A percentile compares a stretch with the other conserved stretches of the same genome.
These are phyloP conservation scores for Phoenicopterus ruber DNA, from an alignment of 2,113 vertebrate genomes.

Conservation along the genomic window DNA sequence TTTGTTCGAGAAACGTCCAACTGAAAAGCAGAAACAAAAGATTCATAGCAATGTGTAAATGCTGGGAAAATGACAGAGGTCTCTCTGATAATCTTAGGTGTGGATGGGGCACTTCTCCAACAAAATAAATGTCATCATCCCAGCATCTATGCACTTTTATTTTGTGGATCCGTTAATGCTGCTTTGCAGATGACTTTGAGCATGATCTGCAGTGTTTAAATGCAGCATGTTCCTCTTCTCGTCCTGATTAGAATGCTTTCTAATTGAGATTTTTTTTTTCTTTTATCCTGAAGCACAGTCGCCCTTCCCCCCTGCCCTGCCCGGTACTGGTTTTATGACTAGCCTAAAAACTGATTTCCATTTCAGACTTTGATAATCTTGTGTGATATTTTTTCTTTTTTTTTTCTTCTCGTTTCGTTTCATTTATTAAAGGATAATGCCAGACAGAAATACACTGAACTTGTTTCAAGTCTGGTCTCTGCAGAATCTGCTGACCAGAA, in stretches of 20 bases:
- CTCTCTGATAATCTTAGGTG: background rate
- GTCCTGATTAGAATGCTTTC: background rate
- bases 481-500: conserved; percentile 61
- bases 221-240: background rate
- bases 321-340: background rate
- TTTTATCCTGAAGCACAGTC: background rate
- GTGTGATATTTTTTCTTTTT: background rate
- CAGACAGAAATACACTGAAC: conserved; percentile 82
- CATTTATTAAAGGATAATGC: conserved; percentile 80
- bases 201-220: background rate
- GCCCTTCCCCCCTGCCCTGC: background rate
- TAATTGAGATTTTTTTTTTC: background rate
- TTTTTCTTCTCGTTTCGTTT: background rate
- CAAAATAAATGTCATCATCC: background rate
- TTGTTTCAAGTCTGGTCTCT: conserved; percentile 77
- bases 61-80: background rate
- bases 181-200: background rate
- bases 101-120: background rate
- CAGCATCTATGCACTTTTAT: background rate
- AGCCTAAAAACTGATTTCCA: background rate
- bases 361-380: background rate
- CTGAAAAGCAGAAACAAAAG: background rate
- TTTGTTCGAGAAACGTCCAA: background rate
- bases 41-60: background rate
- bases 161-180: background rate